Percentiles rank a stretch among this genome's conserved stretches.
Conservation (phyloP, 1,140 invertebrate species). For the Teleogryllus occipitalis region DNA sequence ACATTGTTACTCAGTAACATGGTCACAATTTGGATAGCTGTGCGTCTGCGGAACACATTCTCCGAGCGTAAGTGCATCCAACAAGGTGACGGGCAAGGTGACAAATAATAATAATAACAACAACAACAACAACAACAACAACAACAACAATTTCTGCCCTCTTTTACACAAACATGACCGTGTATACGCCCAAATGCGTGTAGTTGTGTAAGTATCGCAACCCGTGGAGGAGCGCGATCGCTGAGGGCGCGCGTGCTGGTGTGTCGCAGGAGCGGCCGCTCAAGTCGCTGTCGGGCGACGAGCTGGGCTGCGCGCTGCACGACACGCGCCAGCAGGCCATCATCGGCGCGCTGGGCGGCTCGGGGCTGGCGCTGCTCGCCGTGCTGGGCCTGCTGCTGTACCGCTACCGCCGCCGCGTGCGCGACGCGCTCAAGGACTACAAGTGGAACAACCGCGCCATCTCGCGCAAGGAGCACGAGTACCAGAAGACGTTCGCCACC, state of each 20-base stretch:
- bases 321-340: slow-evolving; percentile 69
- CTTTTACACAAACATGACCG: too few species aligned
- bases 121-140: too few species aligned
- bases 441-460: slow-evolving; percentile 71
- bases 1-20: too few species aligned
- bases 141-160: too few species aligned
- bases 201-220: too few species aligned
- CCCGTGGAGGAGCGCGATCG: too few species aligned
- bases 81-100: too few species aligned
- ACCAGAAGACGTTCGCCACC: slow-evolving; percentile 78
- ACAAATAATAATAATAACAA: too few species aligned
- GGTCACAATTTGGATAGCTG: too few species aligned
- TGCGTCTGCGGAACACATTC: too few species aligned
- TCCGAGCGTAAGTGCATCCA: too few species aligned
- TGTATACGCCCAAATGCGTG: too few species aligned
- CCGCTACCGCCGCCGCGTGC: slow-evolving; percentile 61
- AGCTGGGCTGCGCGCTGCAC: slow-evolving; percentile 68
- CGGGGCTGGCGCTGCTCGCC: slow-evolving; percentile 55
- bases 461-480: slow-evolving; percentile 73
- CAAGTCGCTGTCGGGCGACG: slow-evolving; percentile 56
- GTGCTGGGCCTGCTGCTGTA: slow-evolving; percentile 63
- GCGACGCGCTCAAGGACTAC: slow-evolving; percentile 70
- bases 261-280: slow-evolving; percentile 47
- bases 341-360: slow-evolving; percentile 60
- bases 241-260: not conserved